phyloP scores from a whole-genome alignment of 2,888 invertebrate genomes.

The Anoncus sp. region DNA sequence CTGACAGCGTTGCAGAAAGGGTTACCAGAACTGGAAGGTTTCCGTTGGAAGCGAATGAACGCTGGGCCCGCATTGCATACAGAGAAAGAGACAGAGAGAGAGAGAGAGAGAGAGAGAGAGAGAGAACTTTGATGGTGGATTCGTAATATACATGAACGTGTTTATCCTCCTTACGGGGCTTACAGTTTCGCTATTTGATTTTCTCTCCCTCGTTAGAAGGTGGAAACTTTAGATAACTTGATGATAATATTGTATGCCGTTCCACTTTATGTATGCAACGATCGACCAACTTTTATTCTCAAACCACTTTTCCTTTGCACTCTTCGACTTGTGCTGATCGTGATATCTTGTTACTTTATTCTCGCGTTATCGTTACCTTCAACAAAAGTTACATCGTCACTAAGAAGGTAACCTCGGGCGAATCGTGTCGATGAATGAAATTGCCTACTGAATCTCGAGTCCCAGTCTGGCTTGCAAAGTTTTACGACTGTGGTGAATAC shows the following conservation, averaged over 20 bases:
- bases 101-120: neutral
- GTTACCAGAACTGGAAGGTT: constrained; percentile 7
- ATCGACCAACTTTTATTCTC: neutral
- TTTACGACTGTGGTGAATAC: constrained; percentile 5
- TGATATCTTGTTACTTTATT: neutral
- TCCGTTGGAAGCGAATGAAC: neutral
- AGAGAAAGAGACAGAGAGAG: neutral
- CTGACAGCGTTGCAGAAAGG: neutral
- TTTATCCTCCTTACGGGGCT: constrained; percentile 5
- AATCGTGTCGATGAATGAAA: constrained; percentile 18
- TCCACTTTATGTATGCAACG: neutral
- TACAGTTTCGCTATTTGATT: constrained; percentile 3
- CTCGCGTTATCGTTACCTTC: neutral
- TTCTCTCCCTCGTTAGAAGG: no score
- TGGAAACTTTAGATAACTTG: no score
- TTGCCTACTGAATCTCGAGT: neutral
- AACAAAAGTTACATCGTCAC: constrained; percentile 5
- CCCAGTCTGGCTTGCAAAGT: neutral
- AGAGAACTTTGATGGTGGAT: constrained; percentile 13
- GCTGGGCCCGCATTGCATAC: neutral
- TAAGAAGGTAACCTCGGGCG: neutral
- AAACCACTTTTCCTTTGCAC: neutral
- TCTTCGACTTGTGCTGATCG: neutral
- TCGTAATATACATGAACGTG: constrained; percentile 21
- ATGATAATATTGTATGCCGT: neutral